Evolutionary conservation across 2,888 invertebrate genomes (phyloP).

Genomic region (Oxytorus armatus): DNA sequence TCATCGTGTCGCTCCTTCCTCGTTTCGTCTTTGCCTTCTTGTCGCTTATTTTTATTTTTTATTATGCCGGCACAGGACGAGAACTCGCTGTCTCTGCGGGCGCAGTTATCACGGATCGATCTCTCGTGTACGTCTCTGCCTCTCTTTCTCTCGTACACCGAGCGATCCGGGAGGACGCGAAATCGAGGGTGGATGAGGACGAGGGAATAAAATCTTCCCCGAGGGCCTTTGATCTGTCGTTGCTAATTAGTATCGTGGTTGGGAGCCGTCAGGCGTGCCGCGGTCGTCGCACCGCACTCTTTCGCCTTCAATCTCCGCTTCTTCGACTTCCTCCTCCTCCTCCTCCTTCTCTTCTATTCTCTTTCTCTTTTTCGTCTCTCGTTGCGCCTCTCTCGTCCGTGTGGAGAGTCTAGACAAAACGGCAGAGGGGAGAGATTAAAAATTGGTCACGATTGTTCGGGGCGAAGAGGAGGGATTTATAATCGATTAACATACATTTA

Average conservation of each 20-base stretch:
- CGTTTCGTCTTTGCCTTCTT: conserved; percentile 2
- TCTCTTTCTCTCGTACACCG: conserved; percentile 3
- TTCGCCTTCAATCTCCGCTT: conserved; percentile 57
- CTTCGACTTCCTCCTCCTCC: conserved; percentile 55
- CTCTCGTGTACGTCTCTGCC: conserved; percentile 50
- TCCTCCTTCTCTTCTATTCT: conserved; percentile 26
- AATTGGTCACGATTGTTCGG: background rate
- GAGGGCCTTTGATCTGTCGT: conserved; percentile 71
- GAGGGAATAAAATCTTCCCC: conserved; percentile 64
- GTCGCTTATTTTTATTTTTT: conserved; percentile 19
- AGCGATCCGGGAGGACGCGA: conserved; percentile 47
- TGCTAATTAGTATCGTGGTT: conserved; percentile 71
- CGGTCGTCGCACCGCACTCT: conserved; percentile 54
- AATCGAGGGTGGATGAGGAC: conserved; percentile 53
- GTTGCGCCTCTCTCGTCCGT: background rate
- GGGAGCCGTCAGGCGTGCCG: conserved; percentile 66
- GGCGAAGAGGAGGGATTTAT: background rate
- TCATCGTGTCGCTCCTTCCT: conserved; percentile 50
- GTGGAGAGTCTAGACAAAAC: background rate
- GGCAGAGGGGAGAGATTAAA: too few relatives aligned
- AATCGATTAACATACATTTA: too few relatives aligned
- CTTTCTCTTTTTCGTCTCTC: conserved; percentile 35
- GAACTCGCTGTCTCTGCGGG: conserved; percentile 53
- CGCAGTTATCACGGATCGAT: conserved; percentile 59
- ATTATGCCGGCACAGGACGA: conserved; percentile 42